phyloP scores from a whole-genome alignment of 1,140 invertebrate genomes.

The Pomacea maculata region DNA sequence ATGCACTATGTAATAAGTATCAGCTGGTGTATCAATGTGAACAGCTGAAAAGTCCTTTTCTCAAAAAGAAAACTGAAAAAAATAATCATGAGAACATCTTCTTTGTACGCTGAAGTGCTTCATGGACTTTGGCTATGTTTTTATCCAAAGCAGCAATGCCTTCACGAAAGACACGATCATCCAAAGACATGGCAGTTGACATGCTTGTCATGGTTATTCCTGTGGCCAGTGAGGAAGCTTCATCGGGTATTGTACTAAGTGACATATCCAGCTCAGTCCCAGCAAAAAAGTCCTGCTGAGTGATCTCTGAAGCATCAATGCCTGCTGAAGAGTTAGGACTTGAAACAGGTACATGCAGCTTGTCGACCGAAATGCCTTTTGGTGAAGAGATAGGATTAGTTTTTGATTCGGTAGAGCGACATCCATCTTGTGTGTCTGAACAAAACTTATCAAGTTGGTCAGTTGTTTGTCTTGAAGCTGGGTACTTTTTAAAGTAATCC shows the following conservation, averaged over 20 bases:
- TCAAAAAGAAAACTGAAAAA: not conserved
- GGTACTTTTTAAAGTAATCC: conserved; percentile 53
- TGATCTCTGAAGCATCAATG: conserved; percentile 2
- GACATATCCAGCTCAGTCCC: conserved; percentile 37
- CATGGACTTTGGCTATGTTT: conserved; percentile 50
- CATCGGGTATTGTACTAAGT: conserved; percentile 50
- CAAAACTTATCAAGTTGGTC: not conserved
- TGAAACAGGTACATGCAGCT: not conserved
- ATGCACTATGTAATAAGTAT: not conserved
- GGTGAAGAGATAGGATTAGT: not conserved
- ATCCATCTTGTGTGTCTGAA: not conserved
- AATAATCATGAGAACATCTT: conserved; percentile 38
- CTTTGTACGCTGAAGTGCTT: conserved; percentile 50
- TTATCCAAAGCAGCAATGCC: conserved; percentile 53
- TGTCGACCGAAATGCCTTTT: not conserved
- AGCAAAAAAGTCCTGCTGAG: conserved; percentile 32
- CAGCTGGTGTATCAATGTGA: not conserved
- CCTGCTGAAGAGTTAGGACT: conserved; percentile 17
- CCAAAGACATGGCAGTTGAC: conserved; percentile 32
- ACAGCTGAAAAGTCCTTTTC: not conserved
- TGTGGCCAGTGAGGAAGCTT: conserved; percentile 41
- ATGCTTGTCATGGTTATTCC: conserved; percentile 23
- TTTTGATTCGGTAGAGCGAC: not conserved
- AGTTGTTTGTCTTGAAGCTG: not conserved
- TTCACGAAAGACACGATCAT: conserved; percentile 48